Evolutionary conservation across 2,888 invertebrate genomes (phyloP).

Genomic region (Limnephilus lunatus): DNA sequence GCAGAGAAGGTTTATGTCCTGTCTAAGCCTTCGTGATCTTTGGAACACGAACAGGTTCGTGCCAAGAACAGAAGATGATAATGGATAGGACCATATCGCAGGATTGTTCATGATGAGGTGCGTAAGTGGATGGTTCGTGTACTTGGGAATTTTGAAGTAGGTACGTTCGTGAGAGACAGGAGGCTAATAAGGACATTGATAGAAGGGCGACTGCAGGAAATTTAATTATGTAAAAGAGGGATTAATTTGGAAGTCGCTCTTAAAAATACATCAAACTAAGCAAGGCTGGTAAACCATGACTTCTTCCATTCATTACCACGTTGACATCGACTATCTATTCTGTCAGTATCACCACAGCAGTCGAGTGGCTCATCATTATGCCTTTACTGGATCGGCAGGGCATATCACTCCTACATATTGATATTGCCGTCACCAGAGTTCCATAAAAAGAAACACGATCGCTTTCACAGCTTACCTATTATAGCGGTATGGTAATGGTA

Average conservation of each 20-base stretch:
- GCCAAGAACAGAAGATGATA: neutral
- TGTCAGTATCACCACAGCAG: neutral
- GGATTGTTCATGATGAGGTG: neutral
- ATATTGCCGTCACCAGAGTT: conserved; percentile 1
- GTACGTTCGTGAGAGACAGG: neutral
- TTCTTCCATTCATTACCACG: neutral
- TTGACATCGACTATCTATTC: neutral
- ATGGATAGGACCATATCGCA: neutral
- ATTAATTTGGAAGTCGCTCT: neutral
- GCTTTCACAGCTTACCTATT: neutral
- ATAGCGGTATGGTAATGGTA: neutral
- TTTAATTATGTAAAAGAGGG: neutral
- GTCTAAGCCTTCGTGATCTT: neutral
- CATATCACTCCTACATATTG: neutral
- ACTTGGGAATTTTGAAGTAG: neutral
- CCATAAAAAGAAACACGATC: conserved; percentile 14
- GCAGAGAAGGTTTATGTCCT: neutral
- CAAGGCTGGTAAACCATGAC: neutral
- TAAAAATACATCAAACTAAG: neutral
- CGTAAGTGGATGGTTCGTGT: neutral
- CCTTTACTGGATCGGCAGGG: neutral
- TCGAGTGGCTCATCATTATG: neutral
- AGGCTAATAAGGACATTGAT: neutral
- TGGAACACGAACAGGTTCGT: neutral
- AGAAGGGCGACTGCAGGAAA: neutral